Conservation (phyloP, 2,113 vertebrate genomes). For the Hippocampus abdominalis region DNA sequence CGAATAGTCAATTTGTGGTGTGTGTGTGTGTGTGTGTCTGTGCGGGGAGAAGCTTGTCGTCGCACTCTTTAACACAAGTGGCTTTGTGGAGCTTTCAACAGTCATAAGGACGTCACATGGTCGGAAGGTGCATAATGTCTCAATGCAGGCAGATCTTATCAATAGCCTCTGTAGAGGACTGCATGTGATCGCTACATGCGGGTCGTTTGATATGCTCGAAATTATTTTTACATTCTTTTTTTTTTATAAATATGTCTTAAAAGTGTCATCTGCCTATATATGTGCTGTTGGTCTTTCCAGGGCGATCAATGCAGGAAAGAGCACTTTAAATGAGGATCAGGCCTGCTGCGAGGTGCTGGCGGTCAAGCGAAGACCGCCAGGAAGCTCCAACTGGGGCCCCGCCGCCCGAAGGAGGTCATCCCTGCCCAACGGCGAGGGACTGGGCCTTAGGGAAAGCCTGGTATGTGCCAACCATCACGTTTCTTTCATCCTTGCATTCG, state of each 20-base stretch:
- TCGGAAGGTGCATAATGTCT: background rate
- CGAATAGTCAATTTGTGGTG: slow-evolving; percentile 13
- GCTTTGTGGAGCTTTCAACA: background rate
- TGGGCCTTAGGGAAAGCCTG: slow-evolving; percentile 77
- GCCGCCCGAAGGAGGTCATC: slow-evolving; percentile 84
- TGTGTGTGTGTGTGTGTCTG: slow-evolving; percentile 3
- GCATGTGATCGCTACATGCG: background rate
- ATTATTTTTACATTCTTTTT: background rate
- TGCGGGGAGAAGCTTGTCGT: too few species aligned
- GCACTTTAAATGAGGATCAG: slow-evolving; percentile 95
- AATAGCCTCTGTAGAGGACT: background rate
- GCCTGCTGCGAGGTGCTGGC: slow-evolving; percentile 91
- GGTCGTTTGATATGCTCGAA: background rate
- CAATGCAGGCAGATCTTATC: background rate
- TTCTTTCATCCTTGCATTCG: background rate
- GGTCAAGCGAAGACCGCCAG: slow-evolving; percentile 80
- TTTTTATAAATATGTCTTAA: background rate
- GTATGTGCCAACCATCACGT: slow-evolving; percentile 65
- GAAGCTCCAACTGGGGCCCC: slow-evolving; percentile 76
- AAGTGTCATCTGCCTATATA: background rate
- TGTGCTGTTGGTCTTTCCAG: slow-evolving; percentile 57
- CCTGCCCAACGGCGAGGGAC: slow-evolving; percentile 86
- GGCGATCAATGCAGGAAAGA: slow-evolving; percentile 97
- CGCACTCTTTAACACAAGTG: background rate
- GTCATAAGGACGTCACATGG: slow-evolving; percentile 1